Percentiles rank a stretch among this genome's conserved stretches.
Evolutionary conservation across 2,888 invertebrate species (phyloP).

Genomic region (Eupithecia dodoneata): DNA sequence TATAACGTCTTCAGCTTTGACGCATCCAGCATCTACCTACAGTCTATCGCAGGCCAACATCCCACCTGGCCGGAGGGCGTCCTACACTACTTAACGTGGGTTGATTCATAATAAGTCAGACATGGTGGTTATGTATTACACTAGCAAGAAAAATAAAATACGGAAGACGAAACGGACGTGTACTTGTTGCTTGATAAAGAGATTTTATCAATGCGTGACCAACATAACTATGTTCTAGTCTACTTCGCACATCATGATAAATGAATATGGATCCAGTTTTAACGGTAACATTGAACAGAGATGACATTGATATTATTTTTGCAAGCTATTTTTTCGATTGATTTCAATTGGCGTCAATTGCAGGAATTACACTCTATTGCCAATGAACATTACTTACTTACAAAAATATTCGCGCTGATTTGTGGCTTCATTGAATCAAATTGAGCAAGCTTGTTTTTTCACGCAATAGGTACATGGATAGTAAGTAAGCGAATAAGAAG

Average conservation of each 20-base stretch:
- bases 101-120: not conserved
- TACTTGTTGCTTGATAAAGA: constrained; percentile 13
- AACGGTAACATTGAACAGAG: constrained; percentile 14
- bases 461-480: constrained; percentile 7
- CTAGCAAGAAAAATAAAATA: not conserved
- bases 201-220: constrained; percentile 26
- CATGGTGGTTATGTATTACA: not conserved
- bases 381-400: constrained; percentile 20
- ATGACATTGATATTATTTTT: constrained; percentile 24
- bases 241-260: constrained; percentile 17
- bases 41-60: too few species aligned
- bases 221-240: constrained; percentile 26
- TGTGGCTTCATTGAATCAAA: constrained; percentile 7
- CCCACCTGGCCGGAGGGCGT: too few species aligned
- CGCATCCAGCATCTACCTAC: too few species aligned
- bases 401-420: constrained; percentile 21
- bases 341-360: constrained; percentile 38
- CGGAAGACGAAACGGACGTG: constrained; percentile 19
- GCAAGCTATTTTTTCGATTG: constrained; percentile 25
- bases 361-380: constrained; percentile 29
- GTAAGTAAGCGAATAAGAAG: not conserved
- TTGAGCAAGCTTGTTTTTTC: constrained; percentile 5
- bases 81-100: too few species aligned
- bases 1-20: too few species aligned
- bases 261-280: constrained; percentile 13